Base-by-base conservation (phyloP, 2,113 vertebrate species). In the Acinonyx jubatus region DNA sequence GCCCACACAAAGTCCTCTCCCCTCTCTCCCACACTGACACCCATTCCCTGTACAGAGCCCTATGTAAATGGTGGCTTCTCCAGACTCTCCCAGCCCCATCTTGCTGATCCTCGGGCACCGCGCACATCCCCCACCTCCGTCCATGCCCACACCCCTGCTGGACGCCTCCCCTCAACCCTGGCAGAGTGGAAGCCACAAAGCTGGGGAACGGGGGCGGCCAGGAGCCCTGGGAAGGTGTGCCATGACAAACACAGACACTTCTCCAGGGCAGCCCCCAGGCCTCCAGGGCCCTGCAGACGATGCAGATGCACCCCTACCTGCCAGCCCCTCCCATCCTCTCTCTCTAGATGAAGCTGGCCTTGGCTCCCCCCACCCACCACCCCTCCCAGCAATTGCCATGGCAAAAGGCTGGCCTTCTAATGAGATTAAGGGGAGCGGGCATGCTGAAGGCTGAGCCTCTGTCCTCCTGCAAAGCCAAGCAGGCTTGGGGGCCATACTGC, bases 321-420 rank as follows among this genome's bases (percentile, higher is more conserved):
- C 36, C n/a, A 27, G 33, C 13, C 61, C 48, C 16, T 36, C 84
- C 69, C 68, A 82, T 82, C 63, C 48, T 92, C 25, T 1, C 29
- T 89, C 25, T 1, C 29, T 89, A 94, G 81, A 96, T 5, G 5
- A 52, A 82, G 15, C 41, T 18, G 80, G 66, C 85, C 89, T 90
- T 93, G 31, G 92, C 48, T 78, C 27, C 45, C 74, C 74, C 41
- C 27, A 7, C 41, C 27, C 73, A 27, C 14, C 38, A 45, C 66
- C 86, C 36, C 65, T 4, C 16, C 69, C 45, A 85, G 89, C 31
- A 48, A 81, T 79, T 16, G 6, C 69, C 89, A 84, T 84, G 81
- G 85, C 45, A 97, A 95, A 68, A 7, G 36, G 41, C 41, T 25
- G 68, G 73, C 68, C 84, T 97, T 88, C 82, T 95, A 93, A 95